phyloP scores from a whole-genome alignment of 2,113 vertebrate species.

The Hymenochirus boettgeri region DNA sequence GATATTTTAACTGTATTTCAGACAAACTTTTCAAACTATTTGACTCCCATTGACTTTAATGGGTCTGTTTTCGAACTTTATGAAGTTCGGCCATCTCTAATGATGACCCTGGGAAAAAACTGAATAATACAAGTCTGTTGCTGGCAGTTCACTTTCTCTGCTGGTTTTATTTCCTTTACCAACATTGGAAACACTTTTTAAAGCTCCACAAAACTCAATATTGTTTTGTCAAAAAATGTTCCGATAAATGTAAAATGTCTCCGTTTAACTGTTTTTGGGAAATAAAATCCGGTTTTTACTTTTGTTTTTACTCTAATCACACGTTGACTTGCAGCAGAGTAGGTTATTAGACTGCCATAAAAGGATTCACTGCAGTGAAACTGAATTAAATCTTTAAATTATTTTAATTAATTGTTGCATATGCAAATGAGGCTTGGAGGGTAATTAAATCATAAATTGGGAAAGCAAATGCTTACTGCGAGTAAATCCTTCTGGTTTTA shows the following conservation, averaged over 20 bases:
- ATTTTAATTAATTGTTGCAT: constrained; percentile 2
- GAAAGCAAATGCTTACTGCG: background rate
- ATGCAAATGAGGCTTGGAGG: background rate
- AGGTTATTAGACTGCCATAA: background rate
- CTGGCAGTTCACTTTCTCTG: background rate
- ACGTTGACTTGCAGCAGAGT: background rate
- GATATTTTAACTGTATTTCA: too few relatives aligned
- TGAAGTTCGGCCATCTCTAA: too few relatives aligned
- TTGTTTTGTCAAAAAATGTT: background rate
- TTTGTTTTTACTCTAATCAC: background rate
- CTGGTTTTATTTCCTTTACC: background rate
- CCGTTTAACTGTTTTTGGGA: background rate
- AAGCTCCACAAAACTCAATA: background rate
- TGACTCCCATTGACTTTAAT: too few relatives aligned
- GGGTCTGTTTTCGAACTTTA: too few relatives aligned
- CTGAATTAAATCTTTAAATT: constrained; percentile 3
- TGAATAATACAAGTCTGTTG: too few relatives aligned
- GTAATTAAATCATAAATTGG: background rate
- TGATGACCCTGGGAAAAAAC: too few relatives aligned
- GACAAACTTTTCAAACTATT: too few relatives aligned
- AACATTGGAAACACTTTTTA: background rate
- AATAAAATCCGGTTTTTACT: background rate
- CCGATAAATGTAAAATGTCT: background rate
- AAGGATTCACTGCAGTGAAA: constrained; percentile 3
- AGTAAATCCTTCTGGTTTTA: background rate